Conservation (phyloP, 2,888 invertebrate species). For the Leucophenga maculata region DNA sequence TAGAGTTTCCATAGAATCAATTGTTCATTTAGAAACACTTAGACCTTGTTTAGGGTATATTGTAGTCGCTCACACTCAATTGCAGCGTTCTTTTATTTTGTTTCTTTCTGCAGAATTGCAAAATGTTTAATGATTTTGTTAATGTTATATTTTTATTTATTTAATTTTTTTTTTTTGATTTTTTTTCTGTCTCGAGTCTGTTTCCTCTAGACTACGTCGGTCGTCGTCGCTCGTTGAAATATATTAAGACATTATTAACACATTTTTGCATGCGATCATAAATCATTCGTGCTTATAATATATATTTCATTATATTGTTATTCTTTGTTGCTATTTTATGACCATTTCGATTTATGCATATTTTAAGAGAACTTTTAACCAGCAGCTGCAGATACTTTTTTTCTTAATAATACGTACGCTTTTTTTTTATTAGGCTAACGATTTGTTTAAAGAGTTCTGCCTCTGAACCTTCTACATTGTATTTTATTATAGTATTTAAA, state of each 20-base stretch:
- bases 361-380: neutral
- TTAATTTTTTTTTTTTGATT: constrained; percentile 21
- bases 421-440: constrained; percentile 5
- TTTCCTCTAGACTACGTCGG: too few species aligned
- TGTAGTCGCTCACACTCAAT: too few species aligned
- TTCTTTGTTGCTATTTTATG: constrained; percentile 5
- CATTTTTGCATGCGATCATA: constrained; percentile 17
- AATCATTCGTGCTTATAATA: constrained; percentile 8
- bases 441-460: neutral
- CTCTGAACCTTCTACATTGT: too few species aligned
- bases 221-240: neutral
- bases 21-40: too few species aligned
- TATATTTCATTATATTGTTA: constrained; percentile 10
- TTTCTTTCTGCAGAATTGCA: constrained; percentile 26
- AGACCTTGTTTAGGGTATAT: too few species aligned
- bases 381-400: neutral
- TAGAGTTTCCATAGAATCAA: too few species aligned
- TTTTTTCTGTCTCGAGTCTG: constrained; percentile 20
- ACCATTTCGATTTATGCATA: neutral
- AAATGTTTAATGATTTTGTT: constrained; percentile 43
- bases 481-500: too few species aligned
- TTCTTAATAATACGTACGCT: neutral
- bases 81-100: neutral
- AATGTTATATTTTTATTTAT: constrained; percentile 27
- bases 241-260: constrained; percentile 60